Evolutionary conservation across 2,888 invertebrate species (phyloP).

Genomic region (Drosophila lacicola): DNA sequence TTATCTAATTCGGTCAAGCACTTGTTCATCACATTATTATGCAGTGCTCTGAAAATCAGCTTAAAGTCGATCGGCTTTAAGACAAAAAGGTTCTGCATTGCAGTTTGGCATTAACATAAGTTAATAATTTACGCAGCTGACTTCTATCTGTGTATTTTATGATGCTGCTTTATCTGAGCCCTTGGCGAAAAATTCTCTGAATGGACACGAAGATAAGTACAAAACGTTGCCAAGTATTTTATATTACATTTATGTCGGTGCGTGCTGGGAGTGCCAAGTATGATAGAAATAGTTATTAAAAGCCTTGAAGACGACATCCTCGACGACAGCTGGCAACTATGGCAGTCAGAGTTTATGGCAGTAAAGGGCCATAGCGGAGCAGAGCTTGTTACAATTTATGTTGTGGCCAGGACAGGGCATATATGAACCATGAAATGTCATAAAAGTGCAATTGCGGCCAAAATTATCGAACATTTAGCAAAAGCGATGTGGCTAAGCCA

Average conservation of each 20-base stretch:
- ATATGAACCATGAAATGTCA: constrained; percentile 75
- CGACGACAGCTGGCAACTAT: constrained; percentile 68
- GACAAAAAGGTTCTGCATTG: too few species aligned
- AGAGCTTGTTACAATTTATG: constrained; percentile 71
- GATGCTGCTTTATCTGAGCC: constrained; percentile 6
- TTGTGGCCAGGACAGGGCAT: constrained; percentile 26
- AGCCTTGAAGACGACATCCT: constrained; percentile 47
- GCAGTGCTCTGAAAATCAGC: too few species aligned
- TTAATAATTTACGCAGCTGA: constrained; percentile 13
- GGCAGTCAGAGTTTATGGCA: constrained; percentile 50
- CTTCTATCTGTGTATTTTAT: constrained; percentile 15
- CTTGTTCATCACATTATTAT: too few species aligned
- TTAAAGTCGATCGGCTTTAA: too few species aligned
- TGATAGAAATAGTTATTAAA: constrained; percentile 79
- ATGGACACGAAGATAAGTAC: constrained; percentile 63
- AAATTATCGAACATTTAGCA: constrained; percentile 80
- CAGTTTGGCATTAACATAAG: constrained; percentile 1
- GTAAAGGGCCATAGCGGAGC: constrained; percentile 14
- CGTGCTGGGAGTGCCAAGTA: constrained; percentile 74
- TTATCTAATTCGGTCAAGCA: too few species aligned
- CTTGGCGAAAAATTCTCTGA: constrained; percentile 3
- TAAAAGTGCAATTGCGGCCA: constrained; percentile 77
- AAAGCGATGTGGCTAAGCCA: constrained; percentile 68
- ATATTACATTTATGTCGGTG: constrained; percentile 63
- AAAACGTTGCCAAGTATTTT: constrained; percentile 68